A percentile compares a stretch with the other conserved stretches of the same genome.
phyloP scores from a whole-genome alignment of 2,113 vertebrate species.

The Bubo scandiacus region DNA sequence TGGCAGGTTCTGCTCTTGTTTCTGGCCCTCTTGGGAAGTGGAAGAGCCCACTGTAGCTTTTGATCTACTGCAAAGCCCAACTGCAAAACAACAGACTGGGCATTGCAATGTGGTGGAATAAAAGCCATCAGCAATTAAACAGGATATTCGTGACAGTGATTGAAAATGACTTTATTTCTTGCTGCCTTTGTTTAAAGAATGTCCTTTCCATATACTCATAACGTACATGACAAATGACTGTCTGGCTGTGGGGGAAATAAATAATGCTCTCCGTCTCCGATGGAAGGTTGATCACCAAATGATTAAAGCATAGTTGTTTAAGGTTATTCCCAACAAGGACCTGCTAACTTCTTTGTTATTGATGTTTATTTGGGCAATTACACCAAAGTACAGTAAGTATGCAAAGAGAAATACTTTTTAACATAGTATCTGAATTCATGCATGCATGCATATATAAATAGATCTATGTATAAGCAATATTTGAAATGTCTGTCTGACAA shows the following conservation, averaged over 20 bases:
- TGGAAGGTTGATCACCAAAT: not conserved
- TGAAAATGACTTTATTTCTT: conserved; percentile 25
- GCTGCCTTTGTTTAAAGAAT: conserved; percentile 10
- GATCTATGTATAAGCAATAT: not conserved
- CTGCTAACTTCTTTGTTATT: not conserved
- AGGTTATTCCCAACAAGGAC: not conserved
- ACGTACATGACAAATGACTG: not conserved
- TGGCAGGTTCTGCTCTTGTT: not conserved
- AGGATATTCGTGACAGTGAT: conserved; percentile 13
- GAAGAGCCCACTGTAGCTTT: not conserved
- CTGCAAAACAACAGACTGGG: not conserved
- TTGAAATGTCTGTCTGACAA: not conserved
- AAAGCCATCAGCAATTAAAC: conserved; percentile 22
- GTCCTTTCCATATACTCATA: not conserved
- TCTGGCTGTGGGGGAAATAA: not conserved
- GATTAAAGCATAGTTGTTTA: conserved; percentile 19
- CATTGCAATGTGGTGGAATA: not conserved
- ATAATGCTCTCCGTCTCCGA: not conserved
- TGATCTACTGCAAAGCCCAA: not conserved
- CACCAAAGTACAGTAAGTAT: not conserved
- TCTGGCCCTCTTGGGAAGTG: not conserved
- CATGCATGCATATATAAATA: not conserved
- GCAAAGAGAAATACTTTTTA: not conserved
- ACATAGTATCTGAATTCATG: not conserved
- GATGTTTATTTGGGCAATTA: not conserved